Conservation (phyloP, 2,888 invertebrate species). For the Hirtodrosophila trivittata region DNA sequence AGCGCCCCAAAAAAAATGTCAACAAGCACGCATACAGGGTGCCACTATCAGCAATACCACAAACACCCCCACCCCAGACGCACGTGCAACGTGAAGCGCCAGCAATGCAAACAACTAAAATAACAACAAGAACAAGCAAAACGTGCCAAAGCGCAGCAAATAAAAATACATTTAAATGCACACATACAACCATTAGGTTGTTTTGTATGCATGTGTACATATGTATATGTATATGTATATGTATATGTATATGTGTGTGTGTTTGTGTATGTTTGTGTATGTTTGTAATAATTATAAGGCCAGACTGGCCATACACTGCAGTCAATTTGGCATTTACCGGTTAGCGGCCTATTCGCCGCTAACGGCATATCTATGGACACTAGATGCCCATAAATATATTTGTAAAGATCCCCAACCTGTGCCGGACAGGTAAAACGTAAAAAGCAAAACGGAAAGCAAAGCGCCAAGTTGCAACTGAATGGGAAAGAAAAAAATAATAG, state of each 20-base stretch:
- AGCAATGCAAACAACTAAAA: slow-evolving; percentile 60
- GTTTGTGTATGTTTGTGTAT: slow-evolving; percentile 8
- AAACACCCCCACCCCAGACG: slow-evolving; percentile 22
- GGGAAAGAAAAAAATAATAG: slow-evolving; percentile 36
- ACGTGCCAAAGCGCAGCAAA: slow-evolving; percentile 64
- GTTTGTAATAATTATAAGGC: slow-evolving; percentile 42
- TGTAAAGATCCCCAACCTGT: slow-evolving; percentile 42
- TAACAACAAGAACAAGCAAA: slow-evolving; percentile 55
- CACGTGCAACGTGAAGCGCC: slow-evolving; percentile 67
- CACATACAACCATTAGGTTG: slow-evolving; percentile 4
- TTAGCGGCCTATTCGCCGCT: slow-evolving; percentile 40
- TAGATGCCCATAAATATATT: slow-evolving; percentile 43
- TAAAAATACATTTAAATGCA: slow-evolving; percentile 28
- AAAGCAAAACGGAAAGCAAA: slow-evolving; percentile 50
- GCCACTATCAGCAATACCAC: slow-evolving; percentile 23
- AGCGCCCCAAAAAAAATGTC: slow-evolving; percentile 52
- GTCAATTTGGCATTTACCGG: slow-evolving; percentile 71
- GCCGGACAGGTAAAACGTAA: slow-evolving; percentile 48
- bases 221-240: slow-evolving; percentile 11
- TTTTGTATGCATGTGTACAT: slow-evolving; percentile 5
- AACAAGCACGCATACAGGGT: slow-evolving; percentile 63
- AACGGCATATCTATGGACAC: slow-evolving; percentile 48
- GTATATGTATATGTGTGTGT: slow-evolving; percentile 9
- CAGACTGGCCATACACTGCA: slow-evolving; percentile 58
- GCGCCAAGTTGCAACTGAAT: slow-evolving; percentile 50